Evolutionary conservation across 1,140 invertebrate species (phyloP).

Genomic region (Popillia japonica): DNA sequence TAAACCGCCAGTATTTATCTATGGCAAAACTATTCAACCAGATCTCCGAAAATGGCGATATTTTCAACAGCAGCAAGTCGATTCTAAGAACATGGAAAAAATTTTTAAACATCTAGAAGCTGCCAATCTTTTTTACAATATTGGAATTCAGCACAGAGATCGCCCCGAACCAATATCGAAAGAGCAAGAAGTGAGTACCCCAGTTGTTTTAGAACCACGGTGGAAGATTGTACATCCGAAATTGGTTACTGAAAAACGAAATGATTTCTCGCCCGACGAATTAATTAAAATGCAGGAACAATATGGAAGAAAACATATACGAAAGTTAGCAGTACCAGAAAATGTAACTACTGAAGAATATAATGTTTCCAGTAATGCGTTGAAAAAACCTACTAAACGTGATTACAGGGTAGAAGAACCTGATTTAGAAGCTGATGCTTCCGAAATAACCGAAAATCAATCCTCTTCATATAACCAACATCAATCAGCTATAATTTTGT

Average conservation of each 20-base stretch:
- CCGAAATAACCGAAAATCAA: background rate
- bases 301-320: background rate
- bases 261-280: background rate
- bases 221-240: background rate
- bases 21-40: slow-evolving; percentile 45
- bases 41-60: slow-evolving; percentile 49
- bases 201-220: background rate
- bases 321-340: background rate
- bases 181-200: background rate
- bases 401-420: background rate
- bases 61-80: slow-evolving; percentile 48
- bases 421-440: slow-evolving; percentile 25
- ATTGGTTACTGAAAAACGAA: background rate
- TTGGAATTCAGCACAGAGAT: background rate
- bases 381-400: background rate
- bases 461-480: background rate
- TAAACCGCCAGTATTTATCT: slow-evolving; percentile 41
- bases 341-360: background rate
- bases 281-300: background rate
- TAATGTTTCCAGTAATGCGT: background rate
- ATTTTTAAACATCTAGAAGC: background rate
- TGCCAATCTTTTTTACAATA: background rate
- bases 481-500: slow-evolving; percentile 7
- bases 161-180: background rate
- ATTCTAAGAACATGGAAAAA: slow-evolving; percentile 40